Conservation (phyloP, 1,140 invertebrate genomes). For the Pseudomyrmex dendroicus region DNA sequence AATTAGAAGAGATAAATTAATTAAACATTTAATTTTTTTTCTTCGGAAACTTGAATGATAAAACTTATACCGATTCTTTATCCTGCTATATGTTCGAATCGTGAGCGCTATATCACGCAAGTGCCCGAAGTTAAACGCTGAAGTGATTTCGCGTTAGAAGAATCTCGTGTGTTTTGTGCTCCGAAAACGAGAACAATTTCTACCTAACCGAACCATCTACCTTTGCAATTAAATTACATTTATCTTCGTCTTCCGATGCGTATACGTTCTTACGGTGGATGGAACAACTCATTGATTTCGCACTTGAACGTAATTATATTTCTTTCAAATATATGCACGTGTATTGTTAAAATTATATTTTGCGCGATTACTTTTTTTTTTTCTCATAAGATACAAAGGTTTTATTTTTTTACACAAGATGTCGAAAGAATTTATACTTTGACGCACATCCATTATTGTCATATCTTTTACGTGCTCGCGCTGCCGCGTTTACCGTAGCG, state of each 20-base stretch:
- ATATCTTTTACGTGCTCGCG: not conserved
- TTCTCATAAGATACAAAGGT: not conserved
- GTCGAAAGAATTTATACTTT: too few species aligned
- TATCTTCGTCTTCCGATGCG: not conserved
- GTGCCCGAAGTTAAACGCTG: not conserved
- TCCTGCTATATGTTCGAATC: not conserved
- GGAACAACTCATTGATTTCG: not conserved
- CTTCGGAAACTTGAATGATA: too few species aligned
- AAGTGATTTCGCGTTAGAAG: conserved; percentile 6
- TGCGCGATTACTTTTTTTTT: too few species aligned
- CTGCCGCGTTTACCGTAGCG: not conserved
- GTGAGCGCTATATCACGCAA: not conserved
- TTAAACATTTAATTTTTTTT: too few species aligned
- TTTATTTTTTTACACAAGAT: not conserved
- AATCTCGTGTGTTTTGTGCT: conserved; percentile 16
- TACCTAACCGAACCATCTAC: not conserved
- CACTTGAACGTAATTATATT: not conserved
- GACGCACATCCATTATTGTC: not conserved
- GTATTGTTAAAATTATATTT: not conserved
- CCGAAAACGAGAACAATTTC: not conserved
- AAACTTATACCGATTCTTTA: not conserved
- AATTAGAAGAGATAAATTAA: too few species aligned
- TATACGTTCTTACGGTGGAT: not conserved
- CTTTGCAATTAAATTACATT: too few species aligned
- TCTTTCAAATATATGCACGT: not conserved